Evolutionary conservation across 2,113 vertebrate genomes (phyloP), one percentile per base, ranked within the genome.

Genomic region (Nyctibius bracteatus): DNA sequence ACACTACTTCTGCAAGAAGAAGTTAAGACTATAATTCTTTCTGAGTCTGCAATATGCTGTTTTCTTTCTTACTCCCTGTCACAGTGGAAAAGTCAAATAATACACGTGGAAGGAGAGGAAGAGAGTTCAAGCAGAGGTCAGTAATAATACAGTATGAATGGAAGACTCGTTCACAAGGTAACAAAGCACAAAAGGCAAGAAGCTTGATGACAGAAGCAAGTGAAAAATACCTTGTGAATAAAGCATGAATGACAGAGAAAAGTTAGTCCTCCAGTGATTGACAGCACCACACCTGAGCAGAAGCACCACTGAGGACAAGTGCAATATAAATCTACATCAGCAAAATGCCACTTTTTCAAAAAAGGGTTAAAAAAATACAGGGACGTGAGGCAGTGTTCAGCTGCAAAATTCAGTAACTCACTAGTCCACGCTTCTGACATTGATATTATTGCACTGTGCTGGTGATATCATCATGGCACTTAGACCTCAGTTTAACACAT

Each of bases 11-110:
- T 81, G 33, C 79, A 90, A 72, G 55, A 70, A 73, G 61, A 52
- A 92, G 51, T 71, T 86, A 86, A 88, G 65, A 86, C 73, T 68
- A 25, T 93, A 94, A 91, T 86, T 94, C 92, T 88, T 86, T 91
- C 61, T 58, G 14, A 71, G 68, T 63, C 80, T 93, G 57, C 88
- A 89, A 22, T 91, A 68, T 37, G 68, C 84, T 0, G 1, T 81
- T 94, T 96, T 65, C 72, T 84, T 92, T 95, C 86, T 92, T 81
- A 68, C 12, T 90, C 79, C 27, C 35, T 75, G 80, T 89, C 91
- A 87, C 81, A 89, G 70, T 85, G 86, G 92, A 93, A 94, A 95
- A 96, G 39, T 94, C 44, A 10, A 92, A 84, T 92, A 95, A 96
- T 94, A 10, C 41, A 91, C 5, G 33, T 70, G 57, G 77, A 95